phyloP scores from a whole-genome alignment of 2,888 invertebrate genomes.

The Slavum lentiscoides region DNA sequence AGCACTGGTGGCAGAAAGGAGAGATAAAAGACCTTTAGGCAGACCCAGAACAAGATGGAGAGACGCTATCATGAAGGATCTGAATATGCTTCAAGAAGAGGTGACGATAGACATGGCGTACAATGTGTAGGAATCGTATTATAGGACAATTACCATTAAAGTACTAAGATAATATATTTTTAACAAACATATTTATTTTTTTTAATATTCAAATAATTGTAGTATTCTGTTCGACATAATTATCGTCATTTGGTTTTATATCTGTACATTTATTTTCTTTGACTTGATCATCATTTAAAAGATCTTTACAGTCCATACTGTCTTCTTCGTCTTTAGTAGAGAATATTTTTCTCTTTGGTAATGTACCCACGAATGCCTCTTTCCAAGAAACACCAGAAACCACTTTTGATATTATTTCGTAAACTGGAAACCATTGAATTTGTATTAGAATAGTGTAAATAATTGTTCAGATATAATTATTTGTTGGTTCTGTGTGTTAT shows the following conservation, averaged over 20 bases:
- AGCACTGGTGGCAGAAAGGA: no score
- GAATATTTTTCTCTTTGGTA: constrained; percentile 73
- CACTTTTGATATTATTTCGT: constrained; percentile 77
- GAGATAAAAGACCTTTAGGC: no score
- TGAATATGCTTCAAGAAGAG: no score
- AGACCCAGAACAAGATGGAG: no score
- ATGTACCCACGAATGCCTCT: constrained; percentile 74
- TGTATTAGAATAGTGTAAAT: neutral
- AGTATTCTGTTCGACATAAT: neutral
- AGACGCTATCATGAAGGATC: no score
- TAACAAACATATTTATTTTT: neutral
- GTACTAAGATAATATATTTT: neutral
- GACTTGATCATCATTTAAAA: neutral
- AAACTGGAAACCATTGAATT: constrained; percentile 67
- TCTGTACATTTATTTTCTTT: neutral
- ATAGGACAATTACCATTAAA: no score
- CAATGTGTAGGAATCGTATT: no score
- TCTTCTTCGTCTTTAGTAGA: neutral
- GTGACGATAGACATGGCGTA: no score
- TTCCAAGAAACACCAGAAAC: constrained; percentile 74
- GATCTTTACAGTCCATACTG: neutral
- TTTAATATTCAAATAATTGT: neutral
- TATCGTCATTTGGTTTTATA: neutral
- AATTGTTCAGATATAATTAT: neutral
- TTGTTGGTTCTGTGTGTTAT: neutral